Conservation (phyloP, 2,113 vertebrate species). For the Amphiprion percula region DNA sequence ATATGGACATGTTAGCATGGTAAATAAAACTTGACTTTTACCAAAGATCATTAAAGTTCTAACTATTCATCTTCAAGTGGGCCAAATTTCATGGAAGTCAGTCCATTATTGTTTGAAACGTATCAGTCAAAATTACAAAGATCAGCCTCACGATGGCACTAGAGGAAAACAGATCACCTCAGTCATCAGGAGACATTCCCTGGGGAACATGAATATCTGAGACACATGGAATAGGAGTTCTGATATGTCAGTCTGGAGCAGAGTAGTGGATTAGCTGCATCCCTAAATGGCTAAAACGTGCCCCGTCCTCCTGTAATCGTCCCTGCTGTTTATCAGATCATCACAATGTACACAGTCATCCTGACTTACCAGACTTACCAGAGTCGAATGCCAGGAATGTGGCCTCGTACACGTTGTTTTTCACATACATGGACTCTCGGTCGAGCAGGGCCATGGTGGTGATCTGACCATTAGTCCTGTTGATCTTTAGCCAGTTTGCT, state of each 20-base stretch:
- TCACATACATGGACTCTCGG: constrained; percentile 94
- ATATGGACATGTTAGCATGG: no score
- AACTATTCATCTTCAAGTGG: constrained; percentile 6
- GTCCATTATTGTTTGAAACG: constrained; percentile 5
- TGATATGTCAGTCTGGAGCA: no score
- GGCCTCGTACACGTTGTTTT: constrained; percentile 95
- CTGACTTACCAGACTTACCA: constrained; percentile 87
- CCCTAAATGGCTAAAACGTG: neutral
- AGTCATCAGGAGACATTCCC: no score
- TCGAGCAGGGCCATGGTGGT: constrained; percentile 94
- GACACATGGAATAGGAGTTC: neutral
- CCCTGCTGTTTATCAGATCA: neutral
- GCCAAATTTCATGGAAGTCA: neutral
- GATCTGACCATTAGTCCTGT: constrained; percentile 95
- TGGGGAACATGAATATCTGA: neutral
- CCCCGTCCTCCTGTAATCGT: neutral
- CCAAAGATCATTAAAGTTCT: neutral
- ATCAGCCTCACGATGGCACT: constrained; percentile 9
- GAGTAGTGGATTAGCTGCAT: no score
- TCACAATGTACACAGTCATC: constrained; percentile 42
- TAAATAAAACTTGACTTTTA: no score
- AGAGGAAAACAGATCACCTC: neutral
- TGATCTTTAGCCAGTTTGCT: constrained; percentile 97
- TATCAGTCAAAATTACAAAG: neutral
- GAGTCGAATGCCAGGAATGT: constrained; percentile 98